phyloP scores from a whole-genome alignment of 2,113 vertebrate genomes.

The Sakesphorus luctuosus region DNA sequence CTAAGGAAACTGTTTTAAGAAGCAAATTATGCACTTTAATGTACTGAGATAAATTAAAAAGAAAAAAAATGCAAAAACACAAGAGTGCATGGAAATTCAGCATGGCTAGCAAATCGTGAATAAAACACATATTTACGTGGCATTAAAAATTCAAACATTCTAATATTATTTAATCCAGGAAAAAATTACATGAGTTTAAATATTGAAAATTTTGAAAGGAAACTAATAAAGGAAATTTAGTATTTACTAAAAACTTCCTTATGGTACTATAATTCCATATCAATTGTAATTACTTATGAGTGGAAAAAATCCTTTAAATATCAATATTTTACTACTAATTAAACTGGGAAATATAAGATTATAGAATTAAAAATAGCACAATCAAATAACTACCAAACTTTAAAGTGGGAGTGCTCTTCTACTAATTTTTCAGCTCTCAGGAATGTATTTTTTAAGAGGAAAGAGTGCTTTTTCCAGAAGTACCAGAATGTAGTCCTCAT shows the following conservation, averaged over 20 bases:
- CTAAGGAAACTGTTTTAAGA: neutral
- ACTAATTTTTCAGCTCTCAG: neutral
- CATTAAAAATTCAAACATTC: neutral
- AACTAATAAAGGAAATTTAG: neutral
- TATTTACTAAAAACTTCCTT: neutral
- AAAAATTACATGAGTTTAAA: neutral
- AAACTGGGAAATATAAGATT: neutral
- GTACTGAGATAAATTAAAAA: neutral
- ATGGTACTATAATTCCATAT: neutral
- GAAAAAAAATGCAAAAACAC: neutral
- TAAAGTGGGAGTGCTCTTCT: neutral
- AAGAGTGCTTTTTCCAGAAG: neutral
- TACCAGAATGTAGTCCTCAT: neutral
- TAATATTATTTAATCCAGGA: neutral
- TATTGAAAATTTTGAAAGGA: neutral
- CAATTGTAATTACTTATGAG: neutral
- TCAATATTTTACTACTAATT: neutral
- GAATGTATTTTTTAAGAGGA: neutral
- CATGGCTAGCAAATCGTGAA: neutral
- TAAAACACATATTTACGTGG: neutral
- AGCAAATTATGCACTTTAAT: slow-evolving; percentile 3
- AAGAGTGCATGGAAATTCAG: neutral
- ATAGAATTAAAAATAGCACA: neutral
- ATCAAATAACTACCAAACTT: neutral
- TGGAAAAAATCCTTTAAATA: neutral